phyloP scores from a whole-genome alignment of 2,888 invertebrate genomes.

The Lordiphosa fenestrarum region DNA sequence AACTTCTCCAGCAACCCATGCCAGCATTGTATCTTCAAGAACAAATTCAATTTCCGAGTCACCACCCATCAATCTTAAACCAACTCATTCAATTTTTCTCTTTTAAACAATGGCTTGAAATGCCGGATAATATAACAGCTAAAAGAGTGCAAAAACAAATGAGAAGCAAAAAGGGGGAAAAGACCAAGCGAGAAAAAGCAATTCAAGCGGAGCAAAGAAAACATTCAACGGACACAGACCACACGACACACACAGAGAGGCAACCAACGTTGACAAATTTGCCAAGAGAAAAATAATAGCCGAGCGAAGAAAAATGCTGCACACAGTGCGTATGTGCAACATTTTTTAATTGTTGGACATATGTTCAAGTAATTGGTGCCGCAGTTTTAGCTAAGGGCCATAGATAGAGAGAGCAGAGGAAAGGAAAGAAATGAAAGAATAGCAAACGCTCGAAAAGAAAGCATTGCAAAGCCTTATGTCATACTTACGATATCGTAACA shows the following conservation, averaged over 20 bases:
- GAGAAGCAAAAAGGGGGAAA: constrained; percentile 8
- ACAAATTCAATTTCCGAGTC: constrained; percentile 5
- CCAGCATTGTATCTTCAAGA: constrained; percentile 3
- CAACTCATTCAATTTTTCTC: constrained; percentile 12
- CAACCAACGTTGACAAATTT: constrained; percentile 38
- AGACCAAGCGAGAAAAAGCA: constrained; percentile 14
- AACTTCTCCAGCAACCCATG: neutral
- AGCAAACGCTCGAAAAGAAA: constrained; percentile 1
- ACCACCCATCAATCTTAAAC: constrained; percentile 19
- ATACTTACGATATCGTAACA: no score
- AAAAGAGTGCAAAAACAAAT: constrained; percentile 45
- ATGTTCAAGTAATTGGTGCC: constrained; percentile 58
- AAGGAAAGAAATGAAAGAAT: constrained; percentile 1
- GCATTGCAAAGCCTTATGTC: constrained; percentile 5
- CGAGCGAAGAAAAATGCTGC: constrained; percentile 19
- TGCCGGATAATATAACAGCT: constrained; percentile 22
- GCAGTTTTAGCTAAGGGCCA: constrained; percentile 40
- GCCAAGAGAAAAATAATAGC: constrained; percentile 26
- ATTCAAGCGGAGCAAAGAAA: constrained; percentile 23
- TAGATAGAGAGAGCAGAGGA: neutral
- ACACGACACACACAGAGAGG: neutral
- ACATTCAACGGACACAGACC: constrained; percentile 3
- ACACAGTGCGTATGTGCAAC: constrained; percentile 59
- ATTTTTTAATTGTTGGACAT: constrained; percentile 65
- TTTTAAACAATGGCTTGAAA: constrained; percentile 18